Base-by-base conservation (phyloP, 2,797 vertebrate species). In the Acanthiza pusilla region DNA sequence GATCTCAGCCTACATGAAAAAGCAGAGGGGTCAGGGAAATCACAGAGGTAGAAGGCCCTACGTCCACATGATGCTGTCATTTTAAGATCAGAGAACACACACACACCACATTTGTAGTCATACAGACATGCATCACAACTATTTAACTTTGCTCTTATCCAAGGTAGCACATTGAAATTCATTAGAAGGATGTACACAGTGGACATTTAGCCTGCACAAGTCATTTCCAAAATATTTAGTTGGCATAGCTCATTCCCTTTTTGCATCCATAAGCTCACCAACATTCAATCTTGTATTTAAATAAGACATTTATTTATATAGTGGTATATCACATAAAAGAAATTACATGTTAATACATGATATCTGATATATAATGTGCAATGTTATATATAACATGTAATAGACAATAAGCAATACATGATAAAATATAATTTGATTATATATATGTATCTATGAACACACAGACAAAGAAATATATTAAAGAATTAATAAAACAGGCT, bases 21-120 rank as follows among this genome's bases (percentile, higher is more conserved):
- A 71, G 2, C 0, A 2, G 10, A n/a, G 5, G 4, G 1, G 1
- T 5, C 2, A 3, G 10, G 12, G 16, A 63, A 86, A 50, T 60
- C 9, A 14, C 23, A 57, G 32, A 21, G 23, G 11, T 5, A 50
- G 5, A 48, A 78, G 11, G 9, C 3, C 57, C 30, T 73, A 9
- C 12, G 40, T 40, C 11, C 12, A 8, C 21, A 9, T 13, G 7
- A 11, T 47, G 15, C 4, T 36, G 30, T 62, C 13, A n/a, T 70
- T 70, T 85, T n/a, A 36, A 66, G 51, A 58, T 43, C 50, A 13
- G 3, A 61, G 27, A 72, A 53, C 6, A 13, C 29, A 11, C 14
- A 50, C 10, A 40, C 7, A 30, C n/a, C n/a, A 13, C 29, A 20
- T 63, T 48, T 7, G 2, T 23, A 67, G 8, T 75, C 61, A 34